A percentile compares a stretch with the other conserved stretches of the same genome.
Evolutionary conservation across 2,797 vertebrate species (phyloP).

Genomic region (Halcyon smyrnensis): DNA sequence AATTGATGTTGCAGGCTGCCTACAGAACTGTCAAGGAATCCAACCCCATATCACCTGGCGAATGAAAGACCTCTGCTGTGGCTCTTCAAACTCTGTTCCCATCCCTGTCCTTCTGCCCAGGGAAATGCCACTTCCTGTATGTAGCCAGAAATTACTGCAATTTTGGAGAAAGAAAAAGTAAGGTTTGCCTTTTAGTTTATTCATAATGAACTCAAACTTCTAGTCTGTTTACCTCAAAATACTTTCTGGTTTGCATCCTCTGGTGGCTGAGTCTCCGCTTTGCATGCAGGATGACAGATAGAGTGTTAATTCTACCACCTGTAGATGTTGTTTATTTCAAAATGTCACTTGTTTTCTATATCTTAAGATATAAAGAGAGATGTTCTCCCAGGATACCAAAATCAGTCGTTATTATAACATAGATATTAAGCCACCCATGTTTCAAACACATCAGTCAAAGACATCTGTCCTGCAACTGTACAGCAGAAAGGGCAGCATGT

Average conservation of each 20-base stretch:
- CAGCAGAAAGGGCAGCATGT: conserved; percentile 22
- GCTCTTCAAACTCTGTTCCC: background rate
- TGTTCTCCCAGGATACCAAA: conserved; percentile 39
- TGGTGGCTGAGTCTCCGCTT: background rate
- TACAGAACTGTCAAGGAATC: background rate
- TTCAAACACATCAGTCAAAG: conserved; percentile 52
- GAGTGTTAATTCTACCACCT: conserved; percentile 68
- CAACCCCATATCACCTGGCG: background rate
- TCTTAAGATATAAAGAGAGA: conserved; percentile 12
- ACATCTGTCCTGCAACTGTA: conserved; percentile 25
- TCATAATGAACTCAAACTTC: background rate
- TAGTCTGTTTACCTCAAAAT: background rate
- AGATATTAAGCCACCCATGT: conserved; percentile 42
- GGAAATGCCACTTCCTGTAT: background rate
- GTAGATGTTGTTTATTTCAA: conserved; percentile 65
- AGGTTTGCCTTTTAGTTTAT: background rate
- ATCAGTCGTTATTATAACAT: conserved; percentile 34
- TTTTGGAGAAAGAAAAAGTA: background rate
- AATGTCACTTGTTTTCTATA: conserved; percentile 58
- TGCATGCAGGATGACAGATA: conserved; percentile 41
- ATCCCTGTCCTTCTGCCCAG: background rate
- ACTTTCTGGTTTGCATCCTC: background rate
- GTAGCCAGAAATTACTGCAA: accelerated
- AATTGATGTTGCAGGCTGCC: background rate
- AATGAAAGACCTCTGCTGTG: background rate